phyloP scores from a whole-genome alignment of 2,113 vertebrate genomes.

The Columbina picui region DNA sequence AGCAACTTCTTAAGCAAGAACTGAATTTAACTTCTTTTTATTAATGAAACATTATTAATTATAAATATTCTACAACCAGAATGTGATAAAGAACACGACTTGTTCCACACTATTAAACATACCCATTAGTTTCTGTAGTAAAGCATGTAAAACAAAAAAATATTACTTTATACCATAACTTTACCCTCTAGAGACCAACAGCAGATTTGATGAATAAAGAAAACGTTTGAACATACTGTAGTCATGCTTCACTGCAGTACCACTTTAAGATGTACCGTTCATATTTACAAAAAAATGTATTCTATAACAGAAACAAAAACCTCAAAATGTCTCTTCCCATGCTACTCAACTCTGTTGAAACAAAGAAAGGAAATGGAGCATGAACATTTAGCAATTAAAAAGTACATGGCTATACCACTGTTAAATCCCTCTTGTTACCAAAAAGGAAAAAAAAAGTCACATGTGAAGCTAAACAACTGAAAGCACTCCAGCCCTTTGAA shows the following conservation, averaged over 20 bases:
- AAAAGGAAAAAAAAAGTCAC: not conserved
- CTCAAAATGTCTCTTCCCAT: not conserved
- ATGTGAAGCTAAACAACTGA: conserved; percentile 47
- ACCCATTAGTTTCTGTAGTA: not conserved
- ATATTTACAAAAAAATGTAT: not conserved
- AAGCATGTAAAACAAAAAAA: not conserved
- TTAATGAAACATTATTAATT: not conserved
- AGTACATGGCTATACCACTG: not conserved
- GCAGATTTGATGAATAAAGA: not conserved
- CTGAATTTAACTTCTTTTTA: not conserved
- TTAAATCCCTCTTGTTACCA: conserved; percentile 10
- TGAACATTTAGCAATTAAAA: conserved; percentile 44
- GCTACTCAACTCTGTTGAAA: not conserved
- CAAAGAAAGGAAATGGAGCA: conserved; percentile 36
- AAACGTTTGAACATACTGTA: not conserved
- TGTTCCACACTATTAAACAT: not conserved
- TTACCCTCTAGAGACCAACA: not conserved
- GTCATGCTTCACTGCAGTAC: not conserved
- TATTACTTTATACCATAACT: not conserved
- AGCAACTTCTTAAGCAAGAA: not conserved
- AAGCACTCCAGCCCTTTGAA: conserved; percentile 49
- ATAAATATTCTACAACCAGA: not conserved
- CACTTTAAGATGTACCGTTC: not conserved
- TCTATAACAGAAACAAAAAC: not conserved
- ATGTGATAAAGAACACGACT: not conserved